Evolutionary conservation across 2,888 invertebrate genomes (phyloP), one percentile per base, ranked within the genome.

Genomic region (Nymphalis polychloros): DNA sequence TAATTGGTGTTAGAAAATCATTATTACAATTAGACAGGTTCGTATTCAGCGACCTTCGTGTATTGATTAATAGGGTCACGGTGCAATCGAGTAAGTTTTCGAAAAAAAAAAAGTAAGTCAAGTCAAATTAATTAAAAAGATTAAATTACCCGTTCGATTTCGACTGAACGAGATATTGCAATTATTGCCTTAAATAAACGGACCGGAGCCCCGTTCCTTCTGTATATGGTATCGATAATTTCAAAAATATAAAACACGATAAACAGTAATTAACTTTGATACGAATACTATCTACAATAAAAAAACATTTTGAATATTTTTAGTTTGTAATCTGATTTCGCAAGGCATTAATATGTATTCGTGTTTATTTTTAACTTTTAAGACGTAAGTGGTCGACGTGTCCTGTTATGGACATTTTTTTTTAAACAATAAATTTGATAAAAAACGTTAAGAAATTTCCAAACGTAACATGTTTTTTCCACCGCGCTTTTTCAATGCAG

Each of bases 111-210:
- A 50, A 16, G 23, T 64, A 64, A 50, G 27, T 64, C 47, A 23
- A 59, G 46, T 23, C 23, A 23, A 23, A 47, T 59, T 31, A 31
- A 16, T 20, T 59, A 17, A 47, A 27, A 59, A 59, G n/a, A 27
- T 65, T 52, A 59, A 64, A 59, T 59, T 35, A 59, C 23, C 52
- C 59, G 57, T 57, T 41, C 41, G 50, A 65, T 65, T 65, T 65
- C 52, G 46, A 20, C 35, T 31, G 20, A 57, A 65, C 52, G 19
- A 60, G 59, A 46, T 65, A 65, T 65, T 53, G 47, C 59, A 52
- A 27, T 46, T 19, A 57, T 17, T 52, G 59, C 59, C 59, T 52
- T 60, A 47, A 50, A 52, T 59, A 59, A 59, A 47, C 46, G 50
- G 19, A 52, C 46, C 50, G 19, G 31, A 8, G 41, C 5, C 35